A percentile compares a stretch with the other conserved stretches of the same genome.
These are phyloP conservation scores for Corydoras maculifer DNA, from an alignment of 2,113 vertebrate species.

Conservation along the genomic window DNA sequence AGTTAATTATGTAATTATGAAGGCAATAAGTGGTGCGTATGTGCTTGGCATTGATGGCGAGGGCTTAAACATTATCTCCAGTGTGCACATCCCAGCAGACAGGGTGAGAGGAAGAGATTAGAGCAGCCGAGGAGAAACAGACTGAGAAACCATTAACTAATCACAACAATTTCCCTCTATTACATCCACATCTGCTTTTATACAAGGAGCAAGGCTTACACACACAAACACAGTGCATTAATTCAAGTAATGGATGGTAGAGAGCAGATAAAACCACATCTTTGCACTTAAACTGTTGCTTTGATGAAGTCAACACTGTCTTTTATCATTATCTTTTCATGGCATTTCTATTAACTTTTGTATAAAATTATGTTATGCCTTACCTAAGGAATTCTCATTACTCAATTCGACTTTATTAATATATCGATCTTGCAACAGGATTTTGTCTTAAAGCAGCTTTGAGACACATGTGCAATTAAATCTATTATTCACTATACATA, in stretches of 20 bases:
- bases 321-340: background rate
- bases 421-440: too few relatives aligned
- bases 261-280: conserved; percentile 4
- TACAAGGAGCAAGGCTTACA: conserved; percentile 33
- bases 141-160: conserved; percentile 93
- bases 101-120: conserved; percentile 85
- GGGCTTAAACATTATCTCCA: conserved; percentile 89
- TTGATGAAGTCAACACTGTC: conserved; percentile 24
- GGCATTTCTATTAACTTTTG: background rate
- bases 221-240: conserved; percentile 55
- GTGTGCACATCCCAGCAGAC: conserved; percentile 80
- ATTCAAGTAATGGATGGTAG: conserved; percentile 10
- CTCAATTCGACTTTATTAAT: too few relatives aligned
- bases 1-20: conserved; percentile 99
- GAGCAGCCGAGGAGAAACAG: conserved; percentile 44
- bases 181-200: conserved; percentile 67
- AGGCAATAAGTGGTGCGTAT: conserved; percentile 94
- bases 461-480: too few relatives aligned
- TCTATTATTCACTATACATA: too few relatives aligned
- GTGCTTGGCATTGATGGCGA: conserved; percentile 90
- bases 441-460: too few relatives aligned
- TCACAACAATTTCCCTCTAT: conserved; percentile 83
- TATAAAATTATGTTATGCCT: background rate
- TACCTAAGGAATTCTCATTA: too few relatives aligned
- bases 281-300: background rate